A percentile compares a stretch with the other conserved stretches of the same genome.
These are phyloP conservation scores for Calliopsis andreniformis DNA, from an alignment of 1,140 invertebrate species.

Conservation along the genomic window DNA sequence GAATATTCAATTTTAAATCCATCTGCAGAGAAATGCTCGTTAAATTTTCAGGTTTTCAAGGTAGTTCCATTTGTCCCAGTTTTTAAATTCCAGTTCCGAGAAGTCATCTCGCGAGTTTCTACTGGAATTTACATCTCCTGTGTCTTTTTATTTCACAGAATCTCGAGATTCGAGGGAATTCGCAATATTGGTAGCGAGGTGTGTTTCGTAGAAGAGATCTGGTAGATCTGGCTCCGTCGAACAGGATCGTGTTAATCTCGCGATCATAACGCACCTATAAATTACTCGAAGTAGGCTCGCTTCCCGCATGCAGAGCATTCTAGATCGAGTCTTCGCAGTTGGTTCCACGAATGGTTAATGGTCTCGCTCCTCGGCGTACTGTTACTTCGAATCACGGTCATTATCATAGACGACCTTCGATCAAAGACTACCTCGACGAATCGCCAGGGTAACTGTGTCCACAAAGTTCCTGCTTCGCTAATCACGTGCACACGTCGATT, in stretches of 20 bases:
- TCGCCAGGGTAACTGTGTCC: neutral
- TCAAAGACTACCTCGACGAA: slow-evolving; percentile 19
- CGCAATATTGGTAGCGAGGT: slow-evolving; percentile 9
- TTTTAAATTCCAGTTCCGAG: too few relatives aligned
- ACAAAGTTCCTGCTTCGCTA: slow-evolving; percentile 29
- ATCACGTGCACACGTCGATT: neutral
- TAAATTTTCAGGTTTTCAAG: too few relatives aligned
- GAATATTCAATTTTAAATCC: too few relatives aligned
- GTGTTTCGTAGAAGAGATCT: neutral
- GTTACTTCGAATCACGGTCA: slow-evolving; percentile 43
- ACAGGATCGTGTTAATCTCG: slow-evolving; percentile 36
- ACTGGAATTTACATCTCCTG: neutral
- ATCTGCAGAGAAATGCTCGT: too few relatives aligned
- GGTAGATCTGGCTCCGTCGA: slow-evolving; percentile 1
- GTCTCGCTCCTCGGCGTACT: slow-evolving; percentile 31
- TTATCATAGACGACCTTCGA: slow-evolving; percentile 43
- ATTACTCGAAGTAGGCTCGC: slow-evolving; percentile 34
- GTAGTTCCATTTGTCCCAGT: too few relatives aligned
- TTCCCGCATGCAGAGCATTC: slow-evolving; percentile 24
- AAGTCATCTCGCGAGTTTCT: neutral
- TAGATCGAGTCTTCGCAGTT: neutral
- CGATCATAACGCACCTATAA: slow-evolving; percentile 36
- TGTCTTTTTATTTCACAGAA: too few relatives aligned
- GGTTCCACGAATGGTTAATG: slow-evolving; percentile 39
- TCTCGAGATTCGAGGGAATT: neutral